phyloP scores from a whole-genome alignment of 2,113 vertebrate species.

The Lanius collurio region DNA sequence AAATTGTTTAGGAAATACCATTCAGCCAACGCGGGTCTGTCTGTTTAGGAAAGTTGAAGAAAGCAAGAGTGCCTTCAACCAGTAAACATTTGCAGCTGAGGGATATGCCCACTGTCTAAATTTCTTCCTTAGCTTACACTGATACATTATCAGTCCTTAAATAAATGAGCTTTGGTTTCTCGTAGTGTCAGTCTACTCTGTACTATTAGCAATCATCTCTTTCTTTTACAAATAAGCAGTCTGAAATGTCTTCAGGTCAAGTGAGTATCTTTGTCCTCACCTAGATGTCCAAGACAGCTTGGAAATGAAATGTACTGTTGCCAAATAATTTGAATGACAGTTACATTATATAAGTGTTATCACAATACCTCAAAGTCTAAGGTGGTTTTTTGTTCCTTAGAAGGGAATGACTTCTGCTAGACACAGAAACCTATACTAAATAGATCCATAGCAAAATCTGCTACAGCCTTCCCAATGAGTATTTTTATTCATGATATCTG shows the following conservation, averaged over 20 bases:
- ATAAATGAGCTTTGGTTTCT: not conserved
- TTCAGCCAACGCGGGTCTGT: not conserved
- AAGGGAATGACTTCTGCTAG: not conserved
- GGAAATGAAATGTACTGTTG: not conserved
- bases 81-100: not conserved
- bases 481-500: slow-evolving; percentile 10
- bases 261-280: not conserved
- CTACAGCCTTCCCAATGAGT: not conserved
- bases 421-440: not conserved
- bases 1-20: not conserved
- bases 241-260: not conserved
- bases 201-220: not conserved
- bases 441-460: not conserved
- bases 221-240: not conserved
- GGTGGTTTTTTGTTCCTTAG: not conserved
- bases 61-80: not conserved
- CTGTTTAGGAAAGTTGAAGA: not conserved
- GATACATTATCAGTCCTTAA: not conserved
- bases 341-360: not conserved
- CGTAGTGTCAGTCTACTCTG: not conserved
- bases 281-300: not conserved
- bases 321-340: not conserved
- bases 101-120: not conserved
- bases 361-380: not conserved
- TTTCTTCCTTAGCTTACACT: not conserved